These are phyloP conservation scores for Chloroceryle aenea DNA, from an alignment of 2,113 vertebrate species.

Conservation along the genomic window DNA sequence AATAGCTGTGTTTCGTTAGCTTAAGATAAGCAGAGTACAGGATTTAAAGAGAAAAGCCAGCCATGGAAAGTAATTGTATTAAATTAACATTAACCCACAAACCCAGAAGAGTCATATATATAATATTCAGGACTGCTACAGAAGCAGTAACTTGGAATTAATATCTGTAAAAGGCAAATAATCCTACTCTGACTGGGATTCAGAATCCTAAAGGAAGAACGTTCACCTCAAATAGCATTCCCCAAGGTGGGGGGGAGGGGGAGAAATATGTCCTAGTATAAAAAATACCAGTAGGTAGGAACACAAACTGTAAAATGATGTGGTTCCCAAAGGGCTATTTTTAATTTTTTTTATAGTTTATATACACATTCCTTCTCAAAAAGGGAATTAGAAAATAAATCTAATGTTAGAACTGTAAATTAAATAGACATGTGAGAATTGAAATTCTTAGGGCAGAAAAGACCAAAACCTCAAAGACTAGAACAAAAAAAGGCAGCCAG, in stretches of 20 bases:
- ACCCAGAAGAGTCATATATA: constrained; percentile 4
- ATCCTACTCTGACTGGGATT: not conserved
- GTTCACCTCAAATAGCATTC: constrained; percentile 10
- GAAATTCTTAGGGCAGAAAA: not conserved
- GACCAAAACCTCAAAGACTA: not conserved
- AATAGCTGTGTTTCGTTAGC: constrained; percentile 5
- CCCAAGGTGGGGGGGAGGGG: not conserved
- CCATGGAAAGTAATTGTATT: constrained; percentile 46
- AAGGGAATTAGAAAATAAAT: constrained; percentile 31
- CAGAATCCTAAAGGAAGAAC: constrained; percentile 5
- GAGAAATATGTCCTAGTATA: not conserved
- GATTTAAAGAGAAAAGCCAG: constrained; percentile 42
- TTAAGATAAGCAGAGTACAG: not conserved
- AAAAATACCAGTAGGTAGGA: constrained; percentile 22
- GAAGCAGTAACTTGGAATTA: not conserved
- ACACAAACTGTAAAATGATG: not conserved
- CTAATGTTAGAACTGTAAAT: constrained; percentile 22
- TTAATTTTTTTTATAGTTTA: constrained; percentile 1
- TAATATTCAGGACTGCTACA: constrained; percentile 3
- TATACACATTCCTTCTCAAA: constrained; percentile 3
- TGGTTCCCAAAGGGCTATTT: not conserved
- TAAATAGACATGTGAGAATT: constrained; percentile 19
- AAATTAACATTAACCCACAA: constrained; percentile 54
- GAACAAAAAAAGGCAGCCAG: not conserved
- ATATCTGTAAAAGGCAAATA: not conserved